Evolutionary conservation across 1,140 invertebrate genomes (phyloP), one percentile per base, ranked within the genome.

Genomic region (Idris sp.): DNA sequence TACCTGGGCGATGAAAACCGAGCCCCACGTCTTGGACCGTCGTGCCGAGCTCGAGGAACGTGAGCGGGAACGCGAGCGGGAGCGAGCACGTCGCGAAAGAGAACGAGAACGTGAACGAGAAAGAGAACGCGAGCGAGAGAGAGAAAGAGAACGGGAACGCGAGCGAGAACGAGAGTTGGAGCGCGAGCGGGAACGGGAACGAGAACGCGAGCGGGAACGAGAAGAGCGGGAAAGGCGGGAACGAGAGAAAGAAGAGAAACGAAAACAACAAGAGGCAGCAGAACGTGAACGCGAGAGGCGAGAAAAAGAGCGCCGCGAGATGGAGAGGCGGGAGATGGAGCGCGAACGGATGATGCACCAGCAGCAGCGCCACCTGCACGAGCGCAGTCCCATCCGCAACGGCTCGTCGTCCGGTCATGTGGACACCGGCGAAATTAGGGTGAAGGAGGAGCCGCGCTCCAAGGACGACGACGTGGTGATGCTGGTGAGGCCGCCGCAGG

Each of bases 351-450:
- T 91, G 56, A 75, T 91, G 58, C 90, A 91, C 65, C 90, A 91
- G 68, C 85, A 84, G 51, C 83, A 88, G 22, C 33, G 67, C 83
- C 83, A 89, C 81, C 59, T 78, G 1, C 86, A 92, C 1, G 91
- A 93, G 53, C 88, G 93, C 28, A 94, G 93, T 0, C 93, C 93
- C 1, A 83, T 93, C 13, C 88, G 93, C 6, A 93, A 92, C 74
- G 92, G 92, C 1, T 86, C 87, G 8, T 86, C 87, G 13, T 80
- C 89, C 11, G 64, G 79, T 22, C n/a, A n/a, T n/a, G 72, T 82
- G n/a, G 82, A 80, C 56, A 77, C 80, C 0, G 77, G 79, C 1
- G 89, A 90, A 11, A 89, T 92, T 13, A 82, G 91, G 1, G 88
- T 92, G 0, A 92, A 92, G 69, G 91, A 92, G 56, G 91, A 92